Evolutionary conservation across 2,797 vertebrate genomes (phyloP).

Genomic region (Tangara arthus): DNA sequence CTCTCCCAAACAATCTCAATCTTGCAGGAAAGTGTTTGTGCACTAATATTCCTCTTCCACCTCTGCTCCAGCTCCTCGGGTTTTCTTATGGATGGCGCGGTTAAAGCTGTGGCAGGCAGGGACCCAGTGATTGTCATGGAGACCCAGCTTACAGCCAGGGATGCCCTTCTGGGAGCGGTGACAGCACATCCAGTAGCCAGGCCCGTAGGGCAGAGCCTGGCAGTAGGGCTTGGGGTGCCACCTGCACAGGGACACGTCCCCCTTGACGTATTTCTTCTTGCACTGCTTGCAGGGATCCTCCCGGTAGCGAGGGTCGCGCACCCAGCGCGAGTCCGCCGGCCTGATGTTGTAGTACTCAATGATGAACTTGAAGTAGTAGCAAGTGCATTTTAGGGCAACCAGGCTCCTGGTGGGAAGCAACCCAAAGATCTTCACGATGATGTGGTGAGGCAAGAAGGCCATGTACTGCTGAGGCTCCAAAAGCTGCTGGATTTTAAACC

Average conservation of each 20-base stretch:
- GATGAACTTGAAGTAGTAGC: constrained; percentile 89
- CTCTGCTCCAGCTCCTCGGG: constrained; percentile 73
- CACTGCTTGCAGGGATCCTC: constrained; percentile 98
- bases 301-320: constrained; percentile 90
- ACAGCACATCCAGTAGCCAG: constrained; percentile 98
- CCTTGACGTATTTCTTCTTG: constrained; percentile 86
- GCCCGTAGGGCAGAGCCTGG: constrained; percentile 91
- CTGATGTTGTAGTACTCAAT: constrained; percentile 90
- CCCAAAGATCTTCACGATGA: constrained; percentile 87
- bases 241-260: constrained; percentile 93
- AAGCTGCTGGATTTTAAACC: constrained; percentile 91
- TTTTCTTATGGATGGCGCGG: constrained; percentile 83
- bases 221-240: constrained; percentile 98
- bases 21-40: constrained; percentile 61
- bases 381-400: constrained; percentile 92
- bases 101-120: constrained; percentile 90
- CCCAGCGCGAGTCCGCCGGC: constrained; percentile 93
- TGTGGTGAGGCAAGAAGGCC: constrained; percentile 88
- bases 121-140: constrained; percentile 98
- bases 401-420: constrained; percentile 89
- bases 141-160: constrained; percentile 91
- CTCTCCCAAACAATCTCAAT: constrained; percentile 14
- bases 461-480: constrained; percentile 91
- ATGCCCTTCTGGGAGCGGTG: constrained; percentile 84
- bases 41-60: constrained; percentile 76